Evolutionary conservation across 1,140 invertebrate genomes (phyloP), one percentile per base, ranked within the genome.

Genomic region (Aleiodes sp.): DNA sequence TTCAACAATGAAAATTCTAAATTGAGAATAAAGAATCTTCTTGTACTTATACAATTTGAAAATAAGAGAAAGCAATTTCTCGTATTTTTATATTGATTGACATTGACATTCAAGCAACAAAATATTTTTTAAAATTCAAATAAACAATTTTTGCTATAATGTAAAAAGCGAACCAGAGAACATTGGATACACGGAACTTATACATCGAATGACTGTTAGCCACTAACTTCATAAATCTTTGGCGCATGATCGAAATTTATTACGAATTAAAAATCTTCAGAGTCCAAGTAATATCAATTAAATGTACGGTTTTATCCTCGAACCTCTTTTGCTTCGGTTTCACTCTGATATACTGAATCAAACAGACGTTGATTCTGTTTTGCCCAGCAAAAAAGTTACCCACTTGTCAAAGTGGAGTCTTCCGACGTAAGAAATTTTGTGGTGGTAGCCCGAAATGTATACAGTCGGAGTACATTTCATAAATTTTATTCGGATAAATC

Each of bases 231-330:
- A 76, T 79, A 80, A 81, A 80, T 80, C 78, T 80, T 68, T 68
- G 37, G 68, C 70, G 67, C 70, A 76, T 74, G 73, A 80, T 76
- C 73, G 75, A 77, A 78, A 81, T 81, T 81, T 80, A 81, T 79
- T 76, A 75, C 70, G 71, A 70, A 80, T 80, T 78, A 78, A 80
- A 74, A 77, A 71, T 73, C 68, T 62, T 66, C 65, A 52, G 67
- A 70, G 56, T 61, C 70, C 39, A 46, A 68, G 65, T 64, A 75
- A 79, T 82, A 82, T 80, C 77, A 80, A 82, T 82, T 82, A 80
- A 80, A 79, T 59, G 52, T 57, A 16, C 24, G 56, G 24, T 29
- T 59, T 59, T 52, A 8, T 52, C 46, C 2, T 31, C 28, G 7
- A 29, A 29, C 63, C 24, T 21, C 16, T 64, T 35, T 6, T 52